Conservation (phyloP, 2,888 invertebrate species). For the Spisula solida region DNA sequence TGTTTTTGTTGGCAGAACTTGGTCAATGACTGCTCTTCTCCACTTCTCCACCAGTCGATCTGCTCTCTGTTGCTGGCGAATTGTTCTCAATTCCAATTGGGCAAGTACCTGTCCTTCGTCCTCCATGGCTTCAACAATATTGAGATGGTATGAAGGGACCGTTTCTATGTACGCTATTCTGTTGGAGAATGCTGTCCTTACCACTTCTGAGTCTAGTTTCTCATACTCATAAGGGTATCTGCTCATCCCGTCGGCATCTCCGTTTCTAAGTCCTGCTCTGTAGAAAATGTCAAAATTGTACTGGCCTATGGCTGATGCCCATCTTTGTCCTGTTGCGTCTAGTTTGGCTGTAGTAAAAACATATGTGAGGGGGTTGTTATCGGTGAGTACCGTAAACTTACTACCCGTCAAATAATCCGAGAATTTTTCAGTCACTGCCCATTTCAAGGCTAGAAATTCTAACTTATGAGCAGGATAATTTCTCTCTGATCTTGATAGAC, state of each 20-base stretch:
- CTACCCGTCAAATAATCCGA: slow-evolving; percentile 10
- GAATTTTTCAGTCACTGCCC: slow-evolving; percentile 56
- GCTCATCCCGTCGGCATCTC: slow-evolving; percentile 55
- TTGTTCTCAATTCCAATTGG: not conserved
- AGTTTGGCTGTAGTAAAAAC: slow-evolving; percentile 42
- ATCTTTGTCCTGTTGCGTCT: slow-evolving; percentile 42
- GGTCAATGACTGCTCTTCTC: not conserved
- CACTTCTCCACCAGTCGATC: not conserved
- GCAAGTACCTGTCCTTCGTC: not conserved
- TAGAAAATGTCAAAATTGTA: slow-evolving; percentile 49
- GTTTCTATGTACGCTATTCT: not conserved
- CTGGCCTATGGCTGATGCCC: not conserved
- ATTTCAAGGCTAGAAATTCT: slow-evolving; percentile 60
- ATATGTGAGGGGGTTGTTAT: slow-evolving; percentile 53
- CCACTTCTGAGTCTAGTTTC: not conserved
- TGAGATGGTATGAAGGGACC: not conserved
- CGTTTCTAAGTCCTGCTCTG: slow-evolving; percentile 48
- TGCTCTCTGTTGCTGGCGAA: not conserved
- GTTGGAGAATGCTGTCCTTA: not conserved
- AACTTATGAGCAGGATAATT: too few species aligned
- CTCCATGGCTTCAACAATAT: not conserved
- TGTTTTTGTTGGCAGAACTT: not conserved
- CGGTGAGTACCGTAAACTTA: slow-evolving; percentile 10
- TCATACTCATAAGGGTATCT: slow-evolving; percentile 28
- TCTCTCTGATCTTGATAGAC: slow-evolving; percentile 40